Evolutionary conservation across 2,797 vertebrate genomes (phyloP), one percentile per base, ranked within the genome.

Genomic region (Fistularia commersonii): DNA sequence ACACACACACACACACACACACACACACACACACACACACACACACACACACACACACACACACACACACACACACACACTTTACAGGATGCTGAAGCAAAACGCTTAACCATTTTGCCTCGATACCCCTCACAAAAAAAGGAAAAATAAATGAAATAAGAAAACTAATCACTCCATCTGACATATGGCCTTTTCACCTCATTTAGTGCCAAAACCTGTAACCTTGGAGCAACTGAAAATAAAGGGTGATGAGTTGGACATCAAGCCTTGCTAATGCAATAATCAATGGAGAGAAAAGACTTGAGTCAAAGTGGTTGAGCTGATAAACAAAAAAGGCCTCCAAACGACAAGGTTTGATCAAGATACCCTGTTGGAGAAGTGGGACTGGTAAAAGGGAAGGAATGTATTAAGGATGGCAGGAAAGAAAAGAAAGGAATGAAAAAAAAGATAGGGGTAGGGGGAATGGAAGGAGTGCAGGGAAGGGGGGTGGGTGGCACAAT

Each of bases 171-270:
- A 53, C 53, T 77, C 52, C 51, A 34, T 74, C 74, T 73, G 73
- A 79, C 71, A 58, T 37, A 51, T 68, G 69, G 80, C 72, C 65
- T 73, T 77, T 81, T 77, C 76, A 75, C 68, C 65, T 79, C 48
- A 43, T 77, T 79, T 72, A 67, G 60, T 43, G 8, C 48, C 51
- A 48, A 52, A 61, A 61, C 57, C 61, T 41, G 37, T 67, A 81
- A 64, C 76, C 74, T 82, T 70, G 47, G 45, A 13, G 1, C 72
- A 61, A 66, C 48, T 45, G 34, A 44, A 64, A 54, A 47, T 45
- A 45, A 34, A 57, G 60, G 32, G 15, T 40, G 10, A 39, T 23
- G 40, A 47, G 56, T 74, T 32, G 23, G 51, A 77, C 74, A 61
- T 56, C 52, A 51, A 72, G 56, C 52, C 43, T 9, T 0, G 11